phyloP scores from a whole-genome alignment of 2,888 invertebrate species.

The Dromius quadrimaculatus region DNA sequence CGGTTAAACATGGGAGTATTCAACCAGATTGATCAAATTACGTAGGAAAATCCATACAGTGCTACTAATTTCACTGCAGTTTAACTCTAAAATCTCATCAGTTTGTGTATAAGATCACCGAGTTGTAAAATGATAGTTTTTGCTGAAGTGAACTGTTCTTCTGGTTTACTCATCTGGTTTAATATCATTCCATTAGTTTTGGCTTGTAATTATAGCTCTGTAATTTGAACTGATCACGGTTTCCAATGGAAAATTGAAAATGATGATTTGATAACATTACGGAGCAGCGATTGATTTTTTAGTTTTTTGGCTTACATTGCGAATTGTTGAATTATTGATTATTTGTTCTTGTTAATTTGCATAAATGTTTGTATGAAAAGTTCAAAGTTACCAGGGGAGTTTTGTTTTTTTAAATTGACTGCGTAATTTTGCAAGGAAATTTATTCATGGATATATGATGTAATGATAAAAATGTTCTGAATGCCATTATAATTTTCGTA shows the following conservation, averaged over 20 bases:
- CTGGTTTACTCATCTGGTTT: neutral
- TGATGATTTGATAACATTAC: constrained; percentile 17
- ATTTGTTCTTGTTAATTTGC: constrained; percentile 18
- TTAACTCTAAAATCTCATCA: neutral
- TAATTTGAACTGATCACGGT: neutral
- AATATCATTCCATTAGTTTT: constrained; percentile 23
- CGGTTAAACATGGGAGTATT: neutral
- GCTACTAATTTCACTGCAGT: neutral
- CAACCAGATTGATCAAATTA: constrained; percentile 5
- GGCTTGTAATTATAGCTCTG: constrained; percentile 1
- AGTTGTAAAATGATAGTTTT: constrained; percentile 11
- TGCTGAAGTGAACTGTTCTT: neutral
- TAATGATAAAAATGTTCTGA: too few relatives aligned
- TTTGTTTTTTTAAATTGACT: too few relatives aligned
- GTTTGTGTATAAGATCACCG: neutral
- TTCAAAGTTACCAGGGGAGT: too few relatives aligned
- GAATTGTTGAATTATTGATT: constrained; percentile 23
- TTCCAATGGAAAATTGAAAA: constrained; percentile 23
- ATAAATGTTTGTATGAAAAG: neutral
- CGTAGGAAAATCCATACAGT: neutral
- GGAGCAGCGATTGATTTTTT: constrained; percentile 7
- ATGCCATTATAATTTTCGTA: too few relatives aligned
- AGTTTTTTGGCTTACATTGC: neutral
- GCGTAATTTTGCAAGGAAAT: too few relatives aligned
- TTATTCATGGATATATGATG: too few relatives aligned